phyloP scores from a whole-genome alignment of 30 jellyfish, hydroid and myxozoan species.

The Aurelia aurita complex sp. Pacific region DNA sequence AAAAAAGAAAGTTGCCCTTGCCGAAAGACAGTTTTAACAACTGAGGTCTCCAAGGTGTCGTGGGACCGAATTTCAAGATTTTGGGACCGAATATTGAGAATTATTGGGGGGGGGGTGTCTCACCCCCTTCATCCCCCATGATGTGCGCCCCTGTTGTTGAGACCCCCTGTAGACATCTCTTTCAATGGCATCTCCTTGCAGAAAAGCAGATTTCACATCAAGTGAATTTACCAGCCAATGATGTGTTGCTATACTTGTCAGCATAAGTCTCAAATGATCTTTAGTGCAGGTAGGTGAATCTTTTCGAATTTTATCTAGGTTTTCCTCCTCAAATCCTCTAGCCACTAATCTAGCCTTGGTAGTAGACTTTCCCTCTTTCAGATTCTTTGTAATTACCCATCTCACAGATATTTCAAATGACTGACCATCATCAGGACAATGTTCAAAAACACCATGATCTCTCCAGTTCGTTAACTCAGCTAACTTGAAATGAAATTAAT shows the following conservation, averaged over 20 bases:
- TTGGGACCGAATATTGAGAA: too few relatives aligned
- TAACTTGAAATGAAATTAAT: background rate
- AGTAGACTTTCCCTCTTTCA: background rate
- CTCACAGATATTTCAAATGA: background rate
- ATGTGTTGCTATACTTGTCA: conserved; percentile 4
- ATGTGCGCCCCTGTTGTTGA: too few relatives aligned
- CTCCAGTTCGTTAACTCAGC: conserved; percentile 6
- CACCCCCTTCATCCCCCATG: too few relatives aligned
- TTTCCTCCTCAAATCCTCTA: conserved; percentile 43
- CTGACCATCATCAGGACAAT: conserved; percentile 20
- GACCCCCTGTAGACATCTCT: too few relatives aligned
- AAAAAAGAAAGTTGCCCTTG: too few relatives aligned
- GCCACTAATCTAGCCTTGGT: conserved; percentile 53
- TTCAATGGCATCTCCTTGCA: background rate
- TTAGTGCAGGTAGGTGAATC: conserved; percentile 37
- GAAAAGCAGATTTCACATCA: conserved; percentile 10
- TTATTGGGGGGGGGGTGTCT: too few relatives aligned
- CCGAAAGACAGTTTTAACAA: too few relatives aligned
- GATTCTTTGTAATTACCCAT: conserved; percentile 11
- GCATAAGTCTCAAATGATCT: background rate
- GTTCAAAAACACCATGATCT: conserved; percentile 6
- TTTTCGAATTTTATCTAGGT: background rate
- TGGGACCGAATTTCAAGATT: too few relatives aligned
- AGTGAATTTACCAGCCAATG: conserved; percentile 26
- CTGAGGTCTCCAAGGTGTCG: too few relatives aligned